Base-by-base conservation (phyloP, 2,888 invertebrate species). In the Drosophila mettleri region DNA sequence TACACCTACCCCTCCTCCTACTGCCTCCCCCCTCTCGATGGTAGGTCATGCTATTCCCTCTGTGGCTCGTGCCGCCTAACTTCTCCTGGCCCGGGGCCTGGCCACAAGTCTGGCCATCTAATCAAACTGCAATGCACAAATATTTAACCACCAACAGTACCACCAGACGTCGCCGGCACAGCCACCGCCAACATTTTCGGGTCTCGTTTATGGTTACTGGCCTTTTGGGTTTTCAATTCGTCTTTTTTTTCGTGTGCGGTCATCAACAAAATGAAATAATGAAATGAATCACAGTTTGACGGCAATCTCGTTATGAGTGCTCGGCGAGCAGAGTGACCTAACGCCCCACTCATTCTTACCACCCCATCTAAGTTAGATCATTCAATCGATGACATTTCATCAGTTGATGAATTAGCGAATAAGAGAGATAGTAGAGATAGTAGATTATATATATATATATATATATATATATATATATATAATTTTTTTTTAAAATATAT, bases 141-240 rank as follows among this genome's bases (percentile, higher is more conserved):
- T 52, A 43, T 58, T 18, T 54, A 62, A 51, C 53, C 27, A 54
- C 49, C 54, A 49, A 14, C 38, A 38, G 27, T 38, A 39, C 14
- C 27, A 39, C 6, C 52, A 39, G 27, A 38, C 12, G 10, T n/a
- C n/a, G n/a, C n/a, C 29, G 2, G 29, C 39, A 22, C n/a, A 18
- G 38, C 8, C 38, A 52, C 20, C 38, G 38, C 38, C 52, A 27
- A 18, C 38, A 18, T 52, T 29, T 12, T 51, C 49, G 48, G 62
- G 49, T 18, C 49, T 64, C 66, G 55, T 67, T 67, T 55, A 60
- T 60, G 61, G 62, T 53, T 55, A 57, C 24, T 53, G 53, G 57
- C 53, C 54, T 69, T 69, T 33, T 58, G 67, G 29, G 18, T 43
- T 68, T 60, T 54, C 69, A 63, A 58, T 69, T 68, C 43, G 24